Evolutionary conservation across 2,888 invertebrate genomes (phyloP), one percentile per base, ranked within the genome.

Genomic region (Bombyx huttoni): DNA sequence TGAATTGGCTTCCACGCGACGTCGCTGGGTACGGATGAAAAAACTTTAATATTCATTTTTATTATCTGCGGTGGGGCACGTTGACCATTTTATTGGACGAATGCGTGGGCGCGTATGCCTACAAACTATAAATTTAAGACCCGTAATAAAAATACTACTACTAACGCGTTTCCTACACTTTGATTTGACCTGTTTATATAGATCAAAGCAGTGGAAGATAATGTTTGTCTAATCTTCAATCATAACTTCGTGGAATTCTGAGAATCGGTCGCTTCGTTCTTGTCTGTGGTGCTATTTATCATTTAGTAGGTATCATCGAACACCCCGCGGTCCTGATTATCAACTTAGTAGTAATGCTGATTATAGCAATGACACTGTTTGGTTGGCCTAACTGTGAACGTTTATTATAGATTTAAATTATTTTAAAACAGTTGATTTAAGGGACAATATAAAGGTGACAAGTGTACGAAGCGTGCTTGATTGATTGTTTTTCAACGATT

Each of bases 151-250:
- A 88, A 81, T 78, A 80, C 78, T 78, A 80, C 78, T 78, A 78
- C 78, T 77, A 81, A 84, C 80, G 84, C 81, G 76, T 83, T 83
- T 85, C 83, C 80, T 80, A 84, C 80, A 78, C 83, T 86, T 85
- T 86, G 81, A 83, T 81, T 84, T 75, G 75, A 79, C 75, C 79
- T 78, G 83, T 85, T 83, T 82, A 81, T 77, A 73, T 73, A 84
- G 85, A 87, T 87, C 87, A 87, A 87, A 87, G 86, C 68, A 56
- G 62, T 63, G 68, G 69, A 70, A 73, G 74, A 81, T 81, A 79
- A 81, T 80, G 74, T 81, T 82, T 78, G 81, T 78, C 75, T 81
- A 79, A 83, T 80, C 69, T 73, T 61, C 68, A 67, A 72, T 78
- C 76, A 73, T 70, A 73, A 68, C 65, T 73, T 58, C 62, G 62